A percentile compares a stretch with the other conserved stretches of the same genome.
Evolutionary conservation across 2,797 vertebrate genomes (phyloP).

Genomic region (Argyrosomus regius): DNA sequence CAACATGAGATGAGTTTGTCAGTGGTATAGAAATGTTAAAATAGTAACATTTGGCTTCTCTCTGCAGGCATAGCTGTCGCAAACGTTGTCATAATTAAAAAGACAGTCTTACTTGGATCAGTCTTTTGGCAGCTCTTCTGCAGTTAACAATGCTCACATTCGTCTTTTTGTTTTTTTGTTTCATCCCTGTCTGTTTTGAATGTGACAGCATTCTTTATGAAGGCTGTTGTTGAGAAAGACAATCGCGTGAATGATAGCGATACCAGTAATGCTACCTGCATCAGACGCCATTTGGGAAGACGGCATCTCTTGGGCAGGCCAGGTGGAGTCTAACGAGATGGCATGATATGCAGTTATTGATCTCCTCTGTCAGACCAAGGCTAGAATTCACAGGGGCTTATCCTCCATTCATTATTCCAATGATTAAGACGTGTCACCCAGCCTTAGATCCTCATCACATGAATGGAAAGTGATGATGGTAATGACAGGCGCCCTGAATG

Average conservation of each 20-base stretch:
- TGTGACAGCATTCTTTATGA: constrained; percentile 8
- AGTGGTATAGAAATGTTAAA: not conserved
- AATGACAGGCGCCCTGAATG: constrained; percentile 45
- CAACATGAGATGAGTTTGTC: not conserved
- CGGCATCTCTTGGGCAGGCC: constrained; percentile 23
- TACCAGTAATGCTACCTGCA: constrained; percentile 10
- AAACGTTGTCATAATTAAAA: not conserved
- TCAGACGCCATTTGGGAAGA: constrained; percentile 26
- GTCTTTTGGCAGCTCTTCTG: constrained; percentile 1
- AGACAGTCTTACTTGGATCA: constrained; percentile 1
- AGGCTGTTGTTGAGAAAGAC: constrained; percentile 19
- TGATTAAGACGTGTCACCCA: constrained; percentile 66
- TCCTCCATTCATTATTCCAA: constrained; percentile 68
- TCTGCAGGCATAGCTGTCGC: not conserved
- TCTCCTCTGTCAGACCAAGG: constrained; percentile 69
- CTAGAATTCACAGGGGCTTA: constrained; percentile 59
- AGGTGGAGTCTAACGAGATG: constrained; percentile 51
- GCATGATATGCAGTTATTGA: constrained; percentile 71
- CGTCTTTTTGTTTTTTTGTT: not conserved
- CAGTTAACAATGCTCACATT: constrained; percentile 8
- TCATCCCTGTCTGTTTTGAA: constrained; percentile 3
- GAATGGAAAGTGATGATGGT: constrained; percentile 55
- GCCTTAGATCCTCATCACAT: constrained; percentile 40
- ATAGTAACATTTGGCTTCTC: not conserved
- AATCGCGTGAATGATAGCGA: constrained; percentile 22